Conservation (phyloP, 1,140 invertebrate genomes). For the Drosophila pandora region DNA sequence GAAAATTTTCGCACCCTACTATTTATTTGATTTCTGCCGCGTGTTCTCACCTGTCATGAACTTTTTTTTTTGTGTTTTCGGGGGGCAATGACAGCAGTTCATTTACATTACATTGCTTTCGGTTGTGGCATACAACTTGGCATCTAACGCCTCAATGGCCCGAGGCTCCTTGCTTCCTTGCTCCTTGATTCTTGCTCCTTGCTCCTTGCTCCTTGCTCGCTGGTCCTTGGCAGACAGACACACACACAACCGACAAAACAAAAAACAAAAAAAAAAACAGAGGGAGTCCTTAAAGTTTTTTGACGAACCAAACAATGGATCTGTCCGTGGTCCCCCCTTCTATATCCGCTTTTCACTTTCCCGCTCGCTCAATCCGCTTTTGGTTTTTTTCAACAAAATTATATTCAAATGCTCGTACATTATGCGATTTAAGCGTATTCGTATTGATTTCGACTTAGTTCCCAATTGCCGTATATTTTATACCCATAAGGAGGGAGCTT, state of each 20-base stretch:
- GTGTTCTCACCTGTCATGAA: slow-evolving; percentile 36
- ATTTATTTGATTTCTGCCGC: slow-evolving; percentile 34
- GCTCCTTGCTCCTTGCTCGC: background rate
- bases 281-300: slow-evolving; percentile 23
- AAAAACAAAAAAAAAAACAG: background rate
- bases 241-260: background rate
- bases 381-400: slow-evolving; percentile 32
- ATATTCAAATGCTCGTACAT: slow-evolving; percentile 47
- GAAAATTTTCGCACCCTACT: slow-evolving; percentile 11
- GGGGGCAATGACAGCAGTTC: slow-evolving; percentile 43
- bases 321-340: background rate
- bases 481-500: background rate
- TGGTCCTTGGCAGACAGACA: background rate
- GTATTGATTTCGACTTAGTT: slow-evolving; percentile 44
- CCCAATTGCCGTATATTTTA: background rate
- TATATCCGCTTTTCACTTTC: slow-evolving; percentile 23
- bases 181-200: background rate
- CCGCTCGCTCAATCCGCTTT: slow-evolving; percentile 32
- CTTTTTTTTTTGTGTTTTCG: slow-evolving; percentile 8
- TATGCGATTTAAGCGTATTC: slow-evolving; percentile 42
- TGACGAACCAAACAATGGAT: slow-evolving; percentile 30
- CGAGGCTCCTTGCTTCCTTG: background rate
- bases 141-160: slow-evolving; percentile 5
- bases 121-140: background rate
- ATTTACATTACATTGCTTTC: slow-evolving; percentile 41